These are phyloP conservation scores for Tryphoninae sp. DNA, from an alignment of 2,888 invertebrate genomes.

Conservation along the genomic window DNA sequence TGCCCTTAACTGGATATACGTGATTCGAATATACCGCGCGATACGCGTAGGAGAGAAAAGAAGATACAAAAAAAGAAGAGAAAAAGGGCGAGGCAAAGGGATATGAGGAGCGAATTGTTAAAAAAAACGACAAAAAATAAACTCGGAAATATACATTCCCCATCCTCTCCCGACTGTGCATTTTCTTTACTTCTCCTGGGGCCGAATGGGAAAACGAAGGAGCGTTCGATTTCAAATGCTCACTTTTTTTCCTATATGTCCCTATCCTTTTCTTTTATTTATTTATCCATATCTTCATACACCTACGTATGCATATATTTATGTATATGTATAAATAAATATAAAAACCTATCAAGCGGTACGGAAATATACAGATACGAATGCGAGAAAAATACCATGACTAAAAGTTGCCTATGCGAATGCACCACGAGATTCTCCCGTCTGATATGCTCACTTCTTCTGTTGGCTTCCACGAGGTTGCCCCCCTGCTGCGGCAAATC, in stretches of 20 bases:
- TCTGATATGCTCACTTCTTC: slow-evolving; percentile 53
- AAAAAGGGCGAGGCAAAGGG: slow-evolving; percentile 29
- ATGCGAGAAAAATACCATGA: slow-evolving; percentile 34
- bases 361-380: slow-evolving; percentile 39
- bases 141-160: slow-evolving; percentile 24
- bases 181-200: slow-evolving; percentile 7
- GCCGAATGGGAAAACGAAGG: slow-evolving; percentile 24
- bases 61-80: slow-evolving; percentile 28
- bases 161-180: slow-evolving; percentile 2
- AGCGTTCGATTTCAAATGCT: slow-evolving; percentile 44
- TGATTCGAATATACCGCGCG: slow-evolving; percentile 70
- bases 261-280: neutral
- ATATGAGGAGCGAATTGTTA: slow-evolving; percentile 23
- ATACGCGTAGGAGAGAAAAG: slow-evolving; percentile 64
- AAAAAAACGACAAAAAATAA: slow-evolving; percentile 14
- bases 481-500: slow-evolving; percentile 17
- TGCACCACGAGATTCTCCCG: slow-evolving; percentile 55
- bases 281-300: neutral
- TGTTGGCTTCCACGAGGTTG: slow-evolving; percentile 34
- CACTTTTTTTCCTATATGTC: slow-evolving; percentile 9
- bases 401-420: slow-evolving; percentile 51
- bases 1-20: slow-evolving; percentile 64
- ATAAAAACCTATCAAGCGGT: slow-evolving; percentile 35
- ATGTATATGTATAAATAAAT: slow-evolving; percentile 28
- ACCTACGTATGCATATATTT: neutral